Percentiles rank a stretch among this genome's conserved stretches.
phyloP scores from a whole-genome alignment of 2,888 invertebrate genomes.

The Pachymerium ferrugineum region DNA sequence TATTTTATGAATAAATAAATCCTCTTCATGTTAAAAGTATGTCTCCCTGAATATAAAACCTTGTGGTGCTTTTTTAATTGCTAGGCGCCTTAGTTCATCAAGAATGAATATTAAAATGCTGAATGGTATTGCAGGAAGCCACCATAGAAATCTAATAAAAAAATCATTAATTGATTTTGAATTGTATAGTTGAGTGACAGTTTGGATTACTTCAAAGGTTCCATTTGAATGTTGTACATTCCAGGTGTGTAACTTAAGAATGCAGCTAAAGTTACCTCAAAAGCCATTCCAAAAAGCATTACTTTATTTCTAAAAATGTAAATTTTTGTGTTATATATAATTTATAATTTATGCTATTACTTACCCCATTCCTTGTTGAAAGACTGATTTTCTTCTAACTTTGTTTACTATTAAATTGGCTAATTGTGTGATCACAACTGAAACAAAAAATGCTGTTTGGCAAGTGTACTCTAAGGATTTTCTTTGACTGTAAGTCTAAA shows the following conservation, averaged over 20 bases:
- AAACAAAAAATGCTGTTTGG: slow-evolving; percentile 48
- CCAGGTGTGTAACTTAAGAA: slow-evolving; percentile 50
- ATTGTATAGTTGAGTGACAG: slow-evolving; percentile 15
- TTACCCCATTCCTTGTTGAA: slow-evolving; percentile 48
- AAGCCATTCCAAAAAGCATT: slow-evolving; percentile 44
- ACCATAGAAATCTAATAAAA: slow-evolving; percentile 85
- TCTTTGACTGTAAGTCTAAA: slow-evolving; percentile 33
- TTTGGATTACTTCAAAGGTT: slow-evolving; percentile 41
- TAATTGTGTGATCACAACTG: slow-evolving; percentile 49
- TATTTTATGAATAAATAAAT: too few species aligned
- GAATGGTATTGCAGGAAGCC: slow-evolving; percentile 97
- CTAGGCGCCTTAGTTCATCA: slow-evolving; percentile 95
- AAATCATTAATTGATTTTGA: slow-evolving; percentile 19
- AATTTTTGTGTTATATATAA: not conserved
- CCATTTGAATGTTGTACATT: slow-evolving; percentile 46
- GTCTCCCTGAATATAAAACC: not conserved
- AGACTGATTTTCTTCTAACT: slow-evolving; percentile 48
- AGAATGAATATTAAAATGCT: slow-evolving; percentile 97
- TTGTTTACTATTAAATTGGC: slow-evolving; percentile 48
- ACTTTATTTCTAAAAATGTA: not conserved
- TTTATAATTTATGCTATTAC: not conserved
- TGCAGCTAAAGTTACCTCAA: slow-evolving; percentile 48
- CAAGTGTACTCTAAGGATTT: slow-evolving; percentile 45
- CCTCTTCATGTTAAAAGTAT: slow-evolving; percentile 11
- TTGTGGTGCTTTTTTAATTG: slow-evolving; percentile 59